Base-by-base conservation (phyloP, 2,888 invertebrate species). In the Parthenolecanium corni region DNA sequence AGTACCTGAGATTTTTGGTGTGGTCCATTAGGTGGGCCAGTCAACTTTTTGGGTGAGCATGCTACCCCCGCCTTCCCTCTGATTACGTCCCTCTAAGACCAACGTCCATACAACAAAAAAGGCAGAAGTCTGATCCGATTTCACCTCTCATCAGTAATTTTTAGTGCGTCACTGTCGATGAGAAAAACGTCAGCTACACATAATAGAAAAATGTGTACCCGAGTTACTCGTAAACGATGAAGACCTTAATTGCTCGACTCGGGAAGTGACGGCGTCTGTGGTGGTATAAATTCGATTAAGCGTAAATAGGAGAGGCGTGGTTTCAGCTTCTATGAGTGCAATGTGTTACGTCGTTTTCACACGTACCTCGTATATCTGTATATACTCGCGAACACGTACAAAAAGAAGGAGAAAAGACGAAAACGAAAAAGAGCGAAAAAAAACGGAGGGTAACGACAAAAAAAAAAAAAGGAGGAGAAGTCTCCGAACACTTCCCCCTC, bases 201-300 rank as follows among this genome's bases (percentile, higher is more conserved):
- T n/a, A n/a, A n/a, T n/a, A n/a, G n/a, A n/a, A n/a, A n/a, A n/a
- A n/a, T n/a, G n/a, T n/a, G 44, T 42, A 52, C n/a, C 18, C 44
- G 44, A 21, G 52, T 18, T 25, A 20, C 18, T 25, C 31, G 38
- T 6, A 31, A 42, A 56, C 54, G 42, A 56, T 56, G 54, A 56
- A 56, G 54, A 56, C 54, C 44, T 56, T 56, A 56, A 56, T 56
- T 40, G 54, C n/a, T n/a, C n/a, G n/a, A n/a, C n/a, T 42, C 54
- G 54, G 31, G 54, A 40, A 42, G 54, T 56, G 54, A 56, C 54
- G 40, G 54, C 54, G 24, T 42, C 44, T 18, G 44, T 56, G 40
- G 42, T 40, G 44, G 54, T 56, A 40, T 42, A 23, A 56, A 56
- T 56, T 56, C 54, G 54, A 56, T 56, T 56, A 56, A 23, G 40